Base-by-base conservation (phyloP, 2,888 invertebrate genomes). In the Drosophila sordidula region DNA sequence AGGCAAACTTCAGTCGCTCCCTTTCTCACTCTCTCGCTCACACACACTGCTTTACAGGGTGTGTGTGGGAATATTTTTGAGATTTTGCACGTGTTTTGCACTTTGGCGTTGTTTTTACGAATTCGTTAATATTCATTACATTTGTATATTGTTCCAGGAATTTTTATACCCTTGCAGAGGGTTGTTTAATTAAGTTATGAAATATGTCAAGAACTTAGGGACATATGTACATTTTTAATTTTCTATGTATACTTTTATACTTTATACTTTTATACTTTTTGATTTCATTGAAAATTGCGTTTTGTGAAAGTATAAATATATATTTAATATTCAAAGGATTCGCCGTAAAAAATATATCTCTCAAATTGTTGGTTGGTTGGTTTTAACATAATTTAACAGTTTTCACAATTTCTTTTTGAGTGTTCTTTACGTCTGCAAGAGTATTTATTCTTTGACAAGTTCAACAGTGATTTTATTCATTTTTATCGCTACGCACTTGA, bases 91-190 rank as follows among this genome's bases (percentile, higher is more conserved):
- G 79, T 85, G 85, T 72, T 81, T 51, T 59, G 67, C 67, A 72
- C 67, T 66, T 67, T 74, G 54, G 50, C 63, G 52, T 52, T 70
- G 56, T 59, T 62, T 63, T 69, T 47, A 29, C 64, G 47, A 70
- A 70, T 83, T 82, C 82, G 82, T 84, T 85, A 87, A 87, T 87
- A 87, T 87, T 85, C 86, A 85, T 83, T 75, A 80, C 73, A 77
- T 61, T 70, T 78, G 67, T 67, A 51, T 71, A 61, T 67, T 77
- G 68, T 76, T 68, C 44, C 70, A 49, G 41, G 45, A 39, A 38
- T 65, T 52, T 63, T 41, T 29, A 42, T 39, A 34, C 34, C 12
- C 34, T 34, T 34, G 12, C 34, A 34, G 4, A 34, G 34, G 8
- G 34, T 34, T 34, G 34, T 34, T 34, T 34, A 4, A 34, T 34